Percentiles rank a stretch among this genome's conserved stretches.
phyloP scores from a whole-genome alignment of 1,140 invertebrate species.

The Trichoplusia ni region DNA sequence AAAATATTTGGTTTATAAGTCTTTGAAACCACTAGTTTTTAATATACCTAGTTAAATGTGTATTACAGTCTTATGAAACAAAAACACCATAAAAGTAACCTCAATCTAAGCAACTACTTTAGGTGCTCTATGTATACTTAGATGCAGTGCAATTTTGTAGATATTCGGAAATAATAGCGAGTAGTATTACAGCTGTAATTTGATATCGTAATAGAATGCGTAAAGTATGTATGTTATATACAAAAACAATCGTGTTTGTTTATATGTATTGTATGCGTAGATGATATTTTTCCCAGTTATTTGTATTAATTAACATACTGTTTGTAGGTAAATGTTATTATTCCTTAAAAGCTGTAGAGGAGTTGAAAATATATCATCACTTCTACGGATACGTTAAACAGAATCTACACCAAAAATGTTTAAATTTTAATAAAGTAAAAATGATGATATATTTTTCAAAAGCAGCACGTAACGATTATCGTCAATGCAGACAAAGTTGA shows the following conservation, averaged over 20 bases:
- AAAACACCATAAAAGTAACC: slow-evolving; percentile 11
- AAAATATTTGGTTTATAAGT: no score
- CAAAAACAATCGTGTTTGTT: slow-evolving; percentile 13
- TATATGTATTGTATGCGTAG: slow-evolving; percentile 17
- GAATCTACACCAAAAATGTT: no score
- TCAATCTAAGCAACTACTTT: slow-evolving; percentile 25
- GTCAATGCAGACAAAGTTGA: no score
- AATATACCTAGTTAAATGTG: no score
- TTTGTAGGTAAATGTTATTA: not conserved
- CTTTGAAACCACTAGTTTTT: no score
- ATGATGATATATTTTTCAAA: no score
- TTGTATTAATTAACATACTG: slow-evolving; percentile 5
- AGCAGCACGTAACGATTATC: no score
- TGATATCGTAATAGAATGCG: not conserved
- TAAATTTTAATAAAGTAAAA: no score
- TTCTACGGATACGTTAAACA: no score
- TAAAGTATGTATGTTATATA: slow-evolving; percentile 12
- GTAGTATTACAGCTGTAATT: slow-evolving; percentile 11
- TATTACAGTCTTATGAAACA: not conserved
- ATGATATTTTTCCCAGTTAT: slow-evolving; percentile 15
- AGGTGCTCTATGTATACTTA: slow-evolving; percentile 50
- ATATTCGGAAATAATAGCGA: slow-evolving; percentile 37
- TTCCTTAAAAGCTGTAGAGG: no score
- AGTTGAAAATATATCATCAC: no score
- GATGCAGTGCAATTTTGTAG: slow-evolving; percentile 55